Base-by-base conservation (phyloP, 2,113 vertebrate species). In the Gallinago jamesoni region DNA sequence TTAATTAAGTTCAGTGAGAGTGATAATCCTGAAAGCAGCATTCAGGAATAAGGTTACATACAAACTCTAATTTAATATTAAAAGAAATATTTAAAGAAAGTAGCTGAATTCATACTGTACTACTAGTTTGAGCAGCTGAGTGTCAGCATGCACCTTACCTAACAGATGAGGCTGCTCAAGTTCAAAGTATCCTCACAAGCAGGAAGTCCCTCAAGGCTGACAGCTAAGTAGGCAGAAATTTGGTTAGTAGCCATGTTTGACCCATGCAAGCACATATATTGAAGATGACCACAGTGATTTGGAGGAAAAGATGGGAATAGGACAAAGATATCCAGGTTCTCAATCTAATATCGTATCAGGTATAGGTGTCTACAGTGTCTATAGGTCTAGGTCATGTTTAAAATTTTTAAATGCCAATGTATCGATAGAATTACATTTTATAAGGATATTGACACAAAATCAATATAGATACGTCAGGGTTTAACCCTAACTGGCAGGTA, bases 181-280 rank as follows among this genome's bases (percentile, higher is more conserved):
- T 57, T 67, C 68, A 70, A 74, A 78, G 25, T 23, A 78, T 9
- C 31, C 4, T 68, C 64, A 39, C 3, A 83, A 30, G 9, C 10
- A 69, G 50, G 24, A 56, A 7, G 0, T n/a, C 27, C 35, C 60
- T 68, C 1, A 0, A 28, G 52, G 41, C 12, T 66, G 31, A 24
- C 1, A 33, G 24, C 0, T 27, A 52, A 80, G 10, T 1, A 41
- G 19, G 20, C 19, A 70, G 41, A 30, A 66, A 60, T 69, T 48
- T 9, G 25, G 9, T 41, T 3, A 80, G 11, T 16, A 83, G 20
- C 14, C 50, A 13, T 0, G 0, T 56, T 35, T 78, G 8, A 48
- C 8, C 12, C 12, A 31, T 57, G 17, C 24, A 66, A 88, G 50
- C 35, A 64, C 19, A 7, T 14, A 16, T 9, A 5, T 4, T 59